phyloP scores from a whole-genome alignment of 2,113 vertebrate genomes.

The Struthidea cinerea region DNA sequence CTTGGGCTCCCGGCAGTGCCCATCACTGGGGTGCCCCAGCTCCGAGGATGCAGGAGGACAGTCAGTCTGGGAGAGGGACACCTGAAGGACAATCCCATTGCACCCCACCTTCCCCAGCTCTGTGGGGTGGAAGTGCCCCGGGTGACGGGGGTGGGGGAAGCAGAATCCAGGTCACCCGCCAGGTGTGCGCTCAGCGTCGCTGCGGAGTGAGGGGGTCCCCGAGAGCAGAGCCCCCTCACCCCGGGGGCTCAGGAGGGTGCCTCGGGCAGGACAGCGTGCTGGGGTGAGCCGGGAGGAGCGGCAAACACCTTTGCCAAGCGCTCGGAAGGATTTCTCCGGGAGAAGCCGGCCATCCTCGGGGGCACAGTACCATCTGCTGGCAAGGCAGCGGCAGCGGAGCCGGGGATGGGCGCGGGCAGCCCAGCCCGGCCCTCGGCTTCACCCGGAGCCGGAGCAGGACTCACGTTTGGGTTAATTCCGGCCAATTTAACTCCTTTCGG shows the following conservation, averaged over 20 bases:
- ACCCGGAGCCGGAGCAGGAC: rapidly evolving
- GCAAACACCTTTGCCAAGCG: rapidly evolving
- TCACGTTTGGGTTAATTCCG: rapidly evolving
- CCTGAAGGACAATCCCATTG: rapidly evolving
- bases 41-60: background rate
- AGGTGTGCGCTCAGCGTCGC: rapidly evolving
- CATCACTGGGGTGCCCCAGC: background rate
- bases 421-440: background rate
- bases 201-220: rapidly evolving
- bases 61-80: background rate
- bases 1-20: background rate
- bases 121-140: background rate
- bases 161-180: rapidly evolving
- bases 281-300: background rate
- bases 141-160: background rate
- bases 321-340: background rate
- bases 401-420: rapidly evolving
- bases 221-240: background rate
- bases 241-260: background rate
- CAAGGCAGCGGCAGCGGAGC: background rate
- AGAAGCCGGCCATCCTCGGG: background rate
- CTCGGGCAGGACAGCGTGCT: rapidly evolving
- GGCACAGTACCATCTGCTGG: slow-evolving; percentile 55
- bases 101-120: background rate
- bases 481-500: rapidly evolving